These are phyloP conservation scores for Vicugna pacos DNA, from an alignment of 2,113 vertebrate genomes.

Conservation along the genomic window DNA sequence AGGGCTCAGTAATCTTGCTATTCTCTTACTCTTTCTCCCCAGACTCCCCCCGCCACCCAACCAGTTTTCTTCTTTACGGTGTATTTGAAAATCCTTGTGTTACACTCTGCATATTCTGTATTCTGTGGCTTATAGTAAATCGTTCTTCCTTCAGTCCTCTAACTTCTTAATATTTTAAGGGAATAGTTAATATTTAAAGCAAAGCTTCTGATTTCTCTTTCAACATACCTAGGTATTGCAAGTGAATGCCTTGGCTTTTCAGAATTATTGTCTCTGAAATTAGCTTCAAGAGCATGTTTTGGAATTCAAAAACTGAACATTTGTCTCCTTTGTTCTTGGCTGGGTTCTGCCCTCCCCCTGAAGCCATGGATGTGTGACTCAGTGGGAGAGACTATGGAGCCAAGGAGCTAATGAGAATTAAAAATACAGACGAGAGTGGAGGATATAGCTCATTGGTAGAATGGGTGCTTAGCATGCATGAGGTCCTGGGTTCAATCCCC, in stretches of 20 bases:
- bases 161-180: constrained; percentile 73
- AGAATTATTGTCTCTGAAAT: constrained; percentile 66
- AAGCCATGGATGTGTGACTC: constrained; percentile 56
- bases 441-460: too few relatives aligned
- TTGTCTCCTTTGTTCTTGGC: constrained; percentile 62
- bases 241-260: constrained; percentile 51
- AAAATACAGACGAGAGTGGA: not conserved
- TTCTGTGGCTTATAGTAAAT: constrained; percentile 32
- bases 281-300: constrained; percentile 65
- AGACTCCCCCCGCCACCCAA: not conserved
- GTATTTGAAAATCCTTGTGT: not conserved
- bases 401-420: constrained; percentile 27
- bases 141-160: constrained; percentile 52
- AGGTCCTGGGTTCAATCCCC: too few relatives aligned
- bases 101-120: not conserved
- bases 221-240: constrained; percentile 45
- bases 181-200: constrained; percentile 77
- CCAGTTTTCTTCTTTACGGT: not conserved
- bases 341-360: constrained; percentile 51
- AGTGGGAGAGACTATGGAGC: not conserved
- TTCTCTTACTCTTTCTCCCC: not conserved
- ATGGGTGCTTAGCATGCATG: too few relatives aligned
- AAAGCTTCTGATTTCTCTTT: constrained; percentile 64
- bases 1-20: not conserved
- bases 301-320: constrained; percentile 68